phyloP scores from a whole-genome alignment of 2,113 vertebrate species.

The Mus musculus region DNA sequence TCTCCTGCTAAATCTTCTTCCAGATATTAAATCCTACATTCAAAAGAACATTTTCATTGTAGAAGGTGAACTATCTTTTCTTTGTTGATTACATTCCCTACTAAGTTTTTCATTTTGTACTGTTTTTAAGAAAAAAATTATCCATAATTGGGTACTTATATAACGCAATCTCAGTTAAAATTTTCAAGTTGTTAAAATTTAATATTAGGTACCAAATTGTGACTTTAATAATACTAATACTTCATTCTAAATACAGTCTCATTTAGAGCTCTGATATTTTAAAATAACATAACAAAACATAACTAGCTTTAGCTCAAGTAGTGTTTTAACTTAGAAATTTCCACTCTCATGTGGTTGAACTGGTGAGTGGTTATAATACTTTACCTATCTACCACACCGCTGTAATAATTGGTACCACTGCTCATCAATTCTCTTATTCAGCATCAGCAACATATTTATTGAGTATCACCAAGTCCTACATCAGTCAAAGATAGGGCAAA shows the following conservation, averaged over 20 bases:
- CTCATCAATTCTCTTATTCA: neutral
- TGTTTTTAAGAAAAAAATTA: conserved; percentile 19
- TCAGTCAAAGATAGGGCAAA: neutral
- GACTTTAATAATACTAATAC: conserved; percentile 12
- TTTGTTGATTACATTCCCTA: neutral
- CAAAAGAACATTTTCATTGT: conserved; percentile 45
- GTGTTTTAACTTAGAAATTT: conserved; percentile 55
- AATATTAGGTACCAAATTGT: neutral
- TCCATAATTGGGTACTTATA: neutral
- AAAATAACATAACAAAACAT: neutral
- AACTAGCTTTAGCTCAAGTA: neutral
- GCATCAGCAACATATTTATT: neutral
- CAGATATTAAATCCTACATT: conserved; percentile 26
- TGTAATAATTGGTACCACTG: neutral
- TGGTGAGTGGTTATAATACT: neutral
- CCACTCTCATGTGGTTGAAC: neutral
- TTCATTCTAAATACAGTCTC: conserved; percentile 26
- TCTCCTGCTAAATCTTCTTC: neutral
- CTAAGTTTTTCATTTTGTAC: neutral
- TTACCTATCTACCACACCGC: neutral
- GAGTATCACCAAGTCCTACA: neutral
- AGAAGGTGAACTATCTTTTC: conserved; percentile 15
- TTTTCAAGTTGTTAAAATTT: conserved; percentile 44
- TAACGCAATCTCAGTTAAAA: neutral
- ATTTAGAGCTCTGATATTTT: conserved; percentile 25